Evolutionary conservation across 2,888 invertebrate species (phyloP).

Genomic region (Mimachlamys varia): DNA sequence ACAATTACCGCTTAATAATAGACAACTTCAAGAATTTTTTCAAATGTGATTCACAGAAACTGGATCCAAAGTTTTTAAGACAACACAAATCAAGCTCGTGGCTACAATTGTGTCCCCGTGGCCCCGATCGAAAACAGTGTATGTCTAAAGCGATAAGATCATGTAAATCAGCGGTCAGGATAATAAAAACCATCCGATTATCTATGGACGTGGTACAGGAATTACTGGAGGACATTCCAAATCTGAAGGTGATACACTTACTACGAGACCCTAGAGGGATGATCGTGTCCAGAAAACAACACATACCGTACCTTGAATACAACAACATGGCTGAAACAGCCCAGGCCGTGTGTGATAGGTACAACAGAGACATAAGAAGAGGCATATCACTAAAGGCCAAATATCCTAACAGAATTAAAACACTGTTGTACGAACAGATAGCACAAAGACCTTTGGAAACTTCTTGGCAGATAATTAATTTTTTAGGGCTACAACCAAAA

Average conservation of each 20-base stretch:
- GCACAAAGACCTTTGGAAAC: constrained; percentile 46
- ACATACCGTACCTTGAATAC: background rate
- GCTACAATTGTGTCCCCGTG: background rate
- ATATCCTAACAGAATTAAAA: constrained; percentile 46
- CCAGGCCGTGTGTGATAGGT: constrained; percentile 41
- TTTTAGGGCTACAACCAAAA: constrained; percentile 39
- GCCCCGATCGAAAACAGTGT: background rate
- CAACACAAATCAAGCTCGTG: background rate
- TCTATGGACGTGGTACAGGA: constrained; percentile 44
- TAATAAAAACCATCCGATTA: constrained; percentile 54
- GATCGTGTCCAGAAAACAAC: constrained; percentile 47
- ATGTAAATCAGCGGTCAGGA: background rate
- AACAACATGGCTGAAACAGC: background rate
- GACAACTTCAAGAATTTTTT: constrained; percentile 24
- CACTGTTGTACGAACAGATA: constrained; percentile 46
- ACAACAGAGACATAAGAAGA: constrained; percentile 37
- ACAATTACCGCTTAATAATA: background rate
- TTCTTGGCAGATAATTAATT: constrained; percentile 39
- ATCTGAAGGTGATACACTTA: constrained; percentile 56
- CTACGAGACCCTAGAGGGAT: constrained; percentile 56
- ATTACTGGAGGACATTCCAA: constrained; percentile 47
- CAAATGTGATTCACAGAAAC: constrained; percentile 4
- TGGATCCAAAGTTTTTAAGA: background rate
- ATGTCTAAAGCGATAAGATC: background rate
- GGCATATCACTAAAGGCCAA: constrained; percentile 28